Conservation (phyloP, 2,113 vertebrate genomes). For the Seriola aureovittata region DNA sequence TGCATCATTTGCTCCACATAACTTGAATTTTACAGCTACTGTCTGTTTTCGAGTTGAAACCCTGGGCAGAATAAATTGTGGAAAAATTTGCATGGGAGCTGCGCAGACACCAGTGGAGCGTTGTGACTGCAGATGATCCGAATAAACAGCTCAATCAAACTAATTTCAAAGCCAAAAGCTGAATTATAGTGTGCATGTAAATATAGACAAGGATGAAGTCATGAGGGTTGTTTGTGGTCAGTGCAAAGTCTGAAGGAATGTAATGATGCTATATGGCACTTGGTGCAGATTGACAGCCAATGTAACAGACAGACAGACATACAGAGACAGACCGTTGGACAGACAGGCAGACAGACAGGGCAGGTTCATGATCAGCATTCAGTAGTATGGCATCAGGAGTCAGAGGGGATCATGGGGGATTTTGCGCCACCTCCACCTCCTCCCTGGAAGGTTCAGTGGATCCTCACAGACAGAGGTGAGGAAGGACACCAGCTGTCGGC, state of each 20-base stretch:
- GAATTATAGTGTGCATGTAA: slow-evolving; percentile 64
- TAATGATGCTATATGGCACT: slow-evolving; percentile 84
- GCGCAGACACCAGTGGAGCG: neutral
- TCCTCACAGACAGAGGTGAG: slow-evolving; percentile 62
- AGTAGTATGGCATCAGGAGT: slow-evolving; percentile 85
- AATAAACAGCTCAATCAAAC: neutral
- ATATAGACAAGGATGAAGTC: slow-evolving; percentile 60
- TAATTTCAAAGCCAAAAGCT: neutral
- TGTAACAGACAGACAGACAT: slow-evolving; percentile 46
- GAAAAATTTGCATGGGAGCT: neutral
- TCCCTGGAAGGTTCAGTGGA: slow-evolving; percentile 67
- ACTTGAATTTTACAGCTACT: slow-evolving; percentile 18
- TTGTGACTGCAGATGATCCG: neutral
- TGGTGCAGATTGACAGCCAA: slow-evolving; percentile 82
- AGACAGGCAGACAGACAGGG: slow-evolving; percentile 69
- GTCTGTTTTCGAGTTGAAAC: neutral
- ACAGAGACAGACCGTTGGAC: slow-evolving; percentile 58
- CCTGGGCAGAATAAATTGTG: neutral
- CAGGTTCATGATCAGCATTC: slow-evolving; percentile 86
- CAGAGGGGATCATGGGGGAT: slow-evolving; percentile 14
- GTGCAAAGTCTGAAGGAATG: slow-evolving; percentile 85
- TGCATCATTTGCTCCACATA: slow-evolving; percentile 5
- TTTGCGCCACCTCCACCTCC: slow-evolving; percentile 27
- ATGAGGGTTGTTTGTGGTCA: slow-evolving; percentile 68
- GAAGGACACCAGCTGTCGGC: slow-evolving; percentile 60